These are phyloP conservation scores for Chunga burmeisteri DNA, from an alignment of 2,113 vertebrate genomes.

Conservation along the genomic window DNA sequence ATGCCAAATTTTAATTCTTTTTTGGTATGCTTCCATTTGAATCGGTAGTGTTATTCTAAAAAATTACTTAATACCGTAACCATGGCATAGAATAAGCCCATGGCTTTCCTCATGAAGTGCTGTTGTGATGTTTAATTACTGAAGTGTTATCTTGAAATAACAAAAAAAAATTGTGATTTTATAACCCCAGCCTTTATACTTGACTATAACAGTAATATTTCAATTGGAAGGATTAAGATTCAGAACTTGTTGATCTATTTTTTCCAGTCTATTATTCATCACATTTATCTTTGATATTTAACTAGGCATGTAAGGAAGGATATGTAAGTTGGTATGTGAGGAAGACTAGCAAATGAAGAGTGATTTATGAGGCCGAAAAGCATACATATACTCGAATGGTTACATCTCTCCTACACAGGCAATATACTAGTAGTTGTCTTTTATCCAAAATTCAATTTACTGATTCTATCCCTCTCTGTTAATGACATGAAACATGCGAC, in stretches of 20 bases:
- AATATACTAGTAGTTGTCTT: not conserved
- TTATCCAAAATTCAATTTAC: not conserved
- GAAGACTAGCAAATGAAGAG: not conserved
- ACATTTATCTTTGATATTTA: not conserved
- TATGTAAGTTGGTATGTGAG: not conserved
- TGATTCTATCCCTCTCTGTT: not conserved
- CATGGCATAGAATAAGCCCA: not conserved
- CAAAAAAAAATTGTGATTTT: not conserved
- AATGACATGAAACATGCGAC: constrained; percentile 2
- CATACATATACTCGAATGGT: not conserved
- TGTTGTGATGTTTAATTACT: not conserved
- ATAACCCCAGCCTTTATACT: not conserved
- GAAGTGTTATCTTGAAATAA: not conserved
- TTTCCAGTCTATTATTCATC: not conserved
- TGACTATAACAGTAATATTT: not conserved
- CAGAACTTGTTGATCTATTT: not conserved
- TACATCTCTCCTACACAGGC: not conserved
- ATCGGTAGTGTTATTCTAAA: not conserved
- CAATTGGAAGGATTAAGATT: not conserved
- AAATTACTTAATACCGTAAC: not conserved
- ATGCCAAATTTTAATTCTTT: not conserved
- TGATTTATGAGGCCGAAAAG: not conserved
- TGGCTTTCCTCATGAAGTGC: not conserved
- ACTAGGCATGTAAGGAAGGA: not conserved
- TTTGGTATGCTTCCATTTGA: not conserved